Conservation (phyloP, 2,113 vertebrate genomes). For the Osmerus mordax region DNA sequence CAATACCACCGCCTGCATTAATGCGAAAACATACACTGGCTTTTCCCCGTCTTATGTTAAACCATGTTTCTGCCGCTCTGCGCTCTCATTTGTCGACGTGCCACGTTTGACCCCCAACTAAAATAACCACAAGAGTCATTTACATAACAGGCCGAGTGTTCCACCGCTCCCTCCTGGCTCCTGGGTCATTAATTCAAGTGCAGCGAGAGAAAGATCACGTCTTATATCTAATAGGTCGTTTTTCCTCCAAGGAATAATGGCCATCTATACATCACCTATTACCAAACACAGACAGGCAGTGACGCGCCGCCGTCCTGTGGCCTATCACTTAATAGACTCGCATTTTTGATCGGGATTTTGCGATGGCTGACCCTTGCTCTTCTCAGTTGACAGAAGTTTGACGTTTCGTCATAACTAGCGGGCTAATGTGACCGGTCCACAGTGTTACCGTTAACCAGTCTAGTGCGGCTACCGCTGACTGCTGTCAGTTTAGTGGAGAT, state of each 20-base stretch:
- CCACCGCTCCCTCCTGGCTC: slow-evolving; percentile 32
- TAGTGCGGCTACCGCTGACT: slow-evolving; percentile 5
- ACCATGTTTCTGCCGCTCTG: slow-evolving; percentile 33
- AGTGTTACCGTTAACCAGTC: slow-evolving; percentile 19
- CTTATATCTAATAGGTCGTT: slow-evolving; percentile 23
- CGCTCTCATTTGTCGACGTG: slow-evolving; percentile 26
- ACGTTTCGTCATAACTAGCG: slow-evolving; percentile 39
- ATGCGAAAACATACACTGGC: slow-evolving; percentile 51
- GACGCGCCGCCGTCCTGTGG: not conserved
- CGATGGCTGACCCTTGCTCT: not conserved
- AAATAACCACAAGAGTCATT: slow-evolving; percentile 40
- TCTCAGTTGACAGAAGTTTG: slow-evolving; percentile 48
- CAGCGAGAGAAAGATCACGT: slow-evolving; percentile 29
- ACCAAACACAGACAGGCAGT: not conserved
- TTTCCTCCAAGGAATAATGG: slow-evolving; percentile 37
- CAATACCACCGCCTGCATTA: slow-evolving; percentile 59
- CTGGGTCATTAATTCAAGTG: slow-evolving; percentile 50
- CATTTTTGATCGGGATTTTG: slow-evolving; percentile 2
- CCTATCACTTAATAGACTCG: not conserved
- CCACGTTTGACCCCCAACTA: slow-evolving; percentile 22
- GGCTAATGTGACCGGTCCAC: slow-evolving; percentile 45
- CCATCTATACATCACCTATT: slow-evolving; percentile 30
- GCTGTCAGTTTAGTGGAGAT: slow-evolving; percentile 37
- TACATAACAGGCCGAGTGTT: slow-evolving; percentile 40
- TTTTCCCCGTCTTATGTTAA: slow-evolving; percentile 49